These are phyloP conservation scores for Sarcophaga caerulescens DNA, from an alignment of 2,888 invertebrate genomes.

Conservation along the genomic window DNA sequence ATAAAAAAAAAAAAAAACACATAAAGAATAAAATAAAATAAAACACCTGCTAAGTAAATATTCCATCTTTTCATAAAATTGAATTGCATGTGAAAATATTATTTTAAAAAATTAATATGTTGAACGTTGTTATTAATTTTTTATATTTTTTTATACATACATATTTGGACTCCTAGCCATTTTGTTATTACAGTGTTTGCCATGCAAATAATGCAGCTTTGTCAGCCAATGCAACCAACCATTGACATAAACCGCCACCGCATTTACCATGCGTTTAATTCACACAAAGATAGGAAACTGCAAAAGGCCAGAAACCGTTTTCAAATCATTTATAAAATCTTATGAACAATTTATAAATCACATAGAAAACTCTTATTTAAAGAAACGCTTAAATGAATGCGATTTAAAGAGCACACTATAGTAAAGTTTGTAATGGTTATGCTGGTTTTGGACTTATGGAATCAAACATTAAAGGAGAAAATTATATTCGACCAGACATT, in stretches of 20 bases:
- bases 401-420: too few species aligned
- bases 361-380: too few species aligned
- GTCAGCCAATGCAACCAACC: slow-evolving; percentile 31
- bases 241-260: slow-evolving; percentile 37
- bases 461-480: too few species aligned
- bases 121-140: neutral
- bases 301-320: slow-evolving; percentile 34
- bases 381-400: too few species aligned
- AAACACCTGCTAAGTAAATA: too few species aligned
- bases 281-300: slow-evolving; percentile 39
- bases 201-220: slow-evolving; percentile 17
- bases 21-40: slow-evolving; percentile 23
- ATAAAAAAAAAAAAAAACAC: too few species aligned
- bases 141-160: neutral
- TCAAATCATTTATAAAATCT: neutral
- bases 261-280: slow-evolving; percentile 30
- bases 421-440: too few species aligned
- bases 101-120: neutral
- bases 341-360: too few species aligned
- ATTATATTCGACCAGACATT: too few species aligned
- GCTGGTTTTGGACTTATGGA: too few species aligned
- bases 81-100: neutral
- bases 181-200: slow-evolving; percentile 3
- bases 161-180: neutral
- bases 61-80: neutral